Evolutionary conservation across 2,113 vertebrate species (phyloP).

Genomic region (Pelecanus crispus): DNA sequence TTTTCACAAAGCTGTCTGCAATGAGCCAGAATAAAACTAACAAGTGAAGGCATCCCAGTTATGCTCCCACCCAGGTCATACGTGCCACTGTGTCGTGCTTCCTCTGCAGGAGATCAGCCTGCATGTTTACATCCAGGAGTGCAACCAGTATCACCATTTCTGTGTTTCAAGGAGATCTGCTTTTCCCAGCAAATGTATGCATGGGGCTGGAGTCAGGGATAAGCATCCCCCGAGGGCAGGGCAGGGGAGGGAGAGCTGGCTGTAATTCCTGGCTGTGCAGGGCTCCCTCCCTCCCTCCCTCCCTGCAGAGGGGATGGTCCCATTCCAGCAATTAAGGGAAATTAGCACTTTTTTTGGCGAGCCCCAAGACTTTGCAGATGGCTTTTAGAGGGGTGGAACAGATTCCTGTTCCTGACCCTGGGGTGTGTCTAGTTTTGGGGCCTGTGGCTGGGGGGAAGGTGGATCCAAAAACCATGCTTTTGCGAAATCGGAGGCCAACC

Average conservation of each 20-base stretch:
- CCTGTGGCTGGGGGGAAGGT: not conserved
- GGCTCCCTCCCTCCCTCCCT: not conserved
- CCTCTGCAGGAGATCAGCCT: not conserved
- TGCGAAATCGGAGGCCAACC: not conserved
- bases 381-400: not conserved
- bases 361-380: not conserved
- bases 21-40: not conserved
- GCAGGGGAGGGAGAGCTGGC: not conserved
- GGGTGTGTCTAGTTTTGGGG: not conserved
- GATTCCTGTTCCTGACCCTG: not conserved
- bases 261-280: not conserved
- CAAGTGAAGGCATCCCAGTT: not conserved
- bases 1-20: not conserved
- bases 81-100: not conserved
- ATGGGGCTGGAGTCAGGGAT: not conserved
- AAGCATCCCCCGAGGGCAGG: not conserved
- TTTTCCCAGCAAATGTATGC: rapidly evolving
- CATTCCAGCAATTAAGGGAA: not conserved
- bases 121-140: not conserved
- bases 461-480: not conserved
- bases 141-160: not conserved
- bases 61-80: not conserved
- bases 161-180: not conserved
- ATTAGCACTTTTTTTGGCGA: not conserved
- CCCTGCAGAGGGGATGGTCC: not conserved